Percentiles rank a stretch among this genome's conserved stretches.
phyloP scores from a whole-genome alignment of 2,113 vertebrate genomes.

The Columba livia region DNA sequence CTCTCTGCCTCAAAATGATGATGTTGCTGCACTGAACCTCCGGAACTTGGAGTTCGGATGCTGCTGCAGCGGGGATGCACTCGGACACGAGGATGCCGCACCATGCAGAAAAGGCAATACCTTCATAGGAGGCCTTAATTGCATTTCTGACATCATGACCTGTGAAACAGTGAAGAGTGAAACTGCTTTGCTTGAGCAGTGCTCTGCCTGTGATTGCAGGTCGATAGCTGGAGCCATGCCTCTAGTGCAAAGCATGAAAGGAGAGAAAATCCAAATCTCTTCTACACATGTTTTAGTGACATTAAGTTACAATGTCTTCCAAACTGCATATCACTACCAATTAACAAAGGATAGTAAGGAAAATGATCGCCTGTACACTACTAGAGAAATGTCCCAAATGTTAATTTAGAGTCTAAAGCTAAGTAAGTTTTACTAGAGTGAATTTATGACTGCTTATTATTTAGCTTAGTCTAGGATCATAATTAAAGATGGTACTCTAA shows the following conservation, averaged over 20 bases:
- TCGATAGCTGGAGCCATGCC: not conserved
- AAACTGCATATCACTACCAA: not conserved
- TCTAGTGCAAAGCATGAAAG: not conserved
- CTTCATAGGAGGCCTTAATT: not conserved
- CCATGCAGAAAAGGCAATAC: not conserved
- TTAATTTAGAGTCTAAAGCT: conserved; percentile 46
- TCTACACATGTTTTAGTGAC: not conserved
- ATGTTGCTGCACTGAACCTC: not conserved
- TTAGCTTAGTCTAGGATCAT: conserved; percentile 54
- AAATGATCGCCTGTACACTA: not conserved
- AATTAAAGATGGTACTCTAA: conserved; percentile 64
- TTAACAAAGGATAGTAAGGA: not conserved
- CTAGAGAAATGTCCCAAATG: conserved; percentile 21
- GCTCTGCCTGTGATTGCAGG: not conserved
- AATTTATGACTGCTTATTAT: conserved; percentile 64
- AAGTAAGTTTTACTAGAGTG: conserved; percentile 26
- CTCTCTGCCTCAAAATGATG: not conserved
- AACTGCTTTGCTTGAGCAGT: not conserved
- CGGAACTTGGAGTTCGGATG: not conserved
- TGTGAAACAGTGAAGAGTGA: not conserved
- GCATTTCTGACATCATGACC: not conserved
- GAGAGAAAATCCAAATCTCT: not conserved
- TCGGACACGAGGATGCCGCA: rapidly evolving
- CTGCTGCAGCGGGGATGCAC: not conserved
- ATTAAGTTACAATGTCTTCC: not conserved